Evolutionary conservation across 2,888 invertebrate species (phyloP).

Genomic region (Oxycera nigricornis): DNA sequence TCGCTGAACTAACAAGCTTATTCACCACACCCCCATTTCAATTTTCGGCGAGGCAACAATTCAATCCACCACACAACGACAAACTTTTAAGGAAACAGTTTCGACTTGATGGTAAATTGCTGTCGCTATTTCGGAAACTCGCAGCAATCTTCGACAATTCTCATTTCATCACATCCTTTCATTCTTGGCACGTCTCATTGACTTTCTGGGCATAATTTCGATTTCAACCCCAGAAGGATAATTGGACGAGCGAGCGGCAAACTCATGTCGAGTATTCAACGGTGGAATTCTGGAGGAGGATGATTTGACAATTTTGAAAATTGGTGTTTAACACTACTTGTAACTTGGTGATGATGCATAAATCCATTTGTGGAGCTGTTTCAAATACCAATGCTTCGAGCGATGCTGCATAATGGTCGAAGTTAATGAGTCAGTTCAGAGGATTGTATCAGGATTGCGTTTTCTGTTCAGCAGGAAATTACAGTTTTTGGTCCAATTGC

Average conservation of each 20-base stretch:
- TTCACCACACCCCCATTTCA: neutral
- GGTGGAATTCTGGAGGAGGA: neutral
- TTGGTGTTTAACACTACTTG: slow-evolving; percentile 10
- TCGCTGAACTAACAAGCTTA: slow-evolving; percentile 11
- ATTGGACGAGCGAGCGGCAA: neutral
- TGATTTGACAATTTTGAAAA: slow-evolving; percentile 2
- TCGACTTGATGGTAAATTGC: neutral
- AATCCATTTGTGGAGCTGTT: no score
- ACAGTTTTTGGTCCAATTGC: no score
- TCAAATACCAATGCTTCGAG: no score
- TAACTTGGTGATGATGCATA: no score
- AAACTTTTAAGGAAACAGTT: slow-evolving; percentile 16
- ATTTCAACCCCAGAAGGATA: neutral
- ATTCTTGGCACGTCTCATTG: neutral
- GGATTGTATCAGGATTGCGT: no score
- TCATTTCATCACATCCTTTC: slow-evolving; percentile 24
- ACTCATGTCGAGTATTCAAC: neutral
- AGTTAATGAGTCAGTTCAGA: no score
- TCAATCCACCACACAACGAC: neutral
- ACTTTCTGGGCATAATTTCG: neutral
- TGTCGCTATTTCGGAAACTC: neutral
- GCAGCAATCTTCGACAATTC: slow-evolving; percentile 3
- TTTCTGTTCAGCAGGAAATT: no score
- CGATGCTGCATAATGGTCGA: no score
- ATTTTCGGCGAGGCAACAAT: neutral